Percentiles rank a stretch among this genome's conserved stretches.
Conservation (phyloP, 1,140 invertebrate genomes). For the Drosophila truncata region DNA sequence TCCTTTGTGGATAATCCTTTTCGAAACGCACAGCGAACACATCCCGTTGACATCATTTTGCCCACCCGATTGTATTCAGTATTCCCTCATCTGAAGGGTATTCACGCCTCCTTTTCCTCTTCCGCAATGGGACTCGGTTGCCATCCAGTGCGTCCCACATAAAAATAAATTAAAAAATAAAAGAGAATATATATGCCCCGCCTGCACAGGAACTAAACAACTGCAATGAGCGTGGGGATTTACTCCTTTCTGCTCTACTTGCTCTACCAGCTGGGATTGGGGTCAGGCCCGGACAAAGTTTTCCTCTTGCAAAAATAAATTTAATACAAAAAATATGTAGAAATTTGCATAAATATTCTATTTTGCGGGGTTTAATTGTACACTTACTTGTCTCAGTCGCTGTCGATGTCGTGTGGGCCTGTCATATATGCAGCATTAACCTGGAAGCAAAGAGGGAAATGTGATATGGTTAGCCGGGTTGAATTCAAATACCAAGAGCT, state of each 20-base stretch:
- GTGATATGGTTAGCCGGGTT: conserved; percentile 32
- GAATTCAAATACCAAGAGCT: conserved; percentile 3
- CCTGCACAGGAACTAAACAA: conserved; percentile 48
- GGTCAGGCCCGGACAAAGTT: conserved; percentile 51
- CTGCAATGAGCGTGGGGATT: conserved; percentile 27
- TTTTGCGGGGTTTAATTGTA: conserved; percentile 51
- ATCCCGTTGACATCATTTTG: conserved; percentile 27
- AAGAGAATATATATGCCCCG: conserved; percentile 50
- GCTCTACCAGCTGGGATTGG: conserved; percentile 32
- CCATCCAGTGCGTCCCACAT: conserved; percentile 33
- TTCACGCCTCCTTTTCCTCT: conserved; percentile 20
- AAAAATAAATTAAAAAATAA: conserved; percentile 35
- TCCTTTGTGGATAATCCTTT: conserved; percentile 31
- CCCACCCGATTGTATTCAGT: not conserved
- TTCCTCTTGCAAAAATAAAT: conserved; percentile 9
- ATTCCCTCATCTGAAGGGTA: not conserved
- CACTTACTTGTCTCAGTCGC: conserved; percentile 70
- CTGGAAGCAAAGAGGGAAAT: conserved; percentile 49
- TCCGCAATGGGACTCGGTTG: conserved; percentile 2
- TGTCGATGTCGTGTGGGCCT: conserved; percentile 60
- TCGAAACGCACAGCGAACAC: not conserved
- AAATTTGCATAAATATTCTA: conserved; percentile 49
- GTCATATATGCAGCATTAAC: conserved; percentile 78
- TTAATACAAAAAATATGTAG: conserved; percentile 10
- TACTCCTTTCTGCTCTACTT: conserved; percentile 44